Evolutionary conservation across 2,888 invertebrate genomes (phyloP), one percentile per base, ranked within the genome.

Genomic region (Heliconius sara): DNA sequence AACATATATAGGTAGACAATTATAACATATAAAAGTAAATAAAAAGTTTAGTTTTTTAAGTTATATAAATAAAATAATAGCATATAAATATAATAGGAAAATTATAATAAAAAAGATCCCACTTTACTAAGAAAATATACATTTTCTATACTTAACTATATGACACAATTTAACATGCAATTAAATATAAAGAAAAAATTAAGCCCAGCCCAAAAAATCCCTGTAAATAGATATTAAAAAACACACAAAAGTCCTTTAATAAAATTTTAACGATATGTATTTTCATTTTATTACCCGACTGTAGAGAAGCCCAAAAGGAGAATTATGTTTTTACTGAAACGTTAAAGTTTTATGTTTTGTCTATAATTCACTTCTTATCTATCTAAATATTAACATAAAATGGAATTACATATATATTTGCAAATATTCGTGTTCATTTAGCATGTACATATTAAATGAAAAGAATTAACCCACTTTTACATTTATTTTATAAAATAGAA

Each of bases 261-360:
- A 68, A n/a, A 43, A 43, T 68, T 43, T 68, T 16, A 43, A 68
- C n/a, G 25, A 68, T 43, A 68, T 68, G 68, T 68, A 68, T 39
- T 34, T 12, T 25, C 27, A 12, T 19, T 22, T 22, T 67, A 7
- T 67, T 34, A 47, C 16, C 47, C 16, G 16, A 47, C 16, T 47
- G 47, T 16, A 6, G 6, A 2, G 47, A 47, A 47, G 16, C 47
- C 47, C 47, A 47, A 47, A 47, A 47, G 16, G 16, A 47, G 47
- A 47, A 16, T 47, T 47, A 47, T 47, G 47, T 47, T 47, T 47
- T 47, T 47, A 47, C 16, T 47, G 47, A 16, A 47, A 47, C 16
- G 47, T 47, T 16, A 47, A 47, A 16, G 16, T 47, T 47, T 47
- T 47, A 16, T 47, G 47, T 47, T 47, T 47, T 47, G 16, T 47